Evolutionary conservation across 2,888 invertebrate species (phyloP), one percentile per base, ranked within the genome.

Genomic region (Cheilosia variabilis): DNA sequence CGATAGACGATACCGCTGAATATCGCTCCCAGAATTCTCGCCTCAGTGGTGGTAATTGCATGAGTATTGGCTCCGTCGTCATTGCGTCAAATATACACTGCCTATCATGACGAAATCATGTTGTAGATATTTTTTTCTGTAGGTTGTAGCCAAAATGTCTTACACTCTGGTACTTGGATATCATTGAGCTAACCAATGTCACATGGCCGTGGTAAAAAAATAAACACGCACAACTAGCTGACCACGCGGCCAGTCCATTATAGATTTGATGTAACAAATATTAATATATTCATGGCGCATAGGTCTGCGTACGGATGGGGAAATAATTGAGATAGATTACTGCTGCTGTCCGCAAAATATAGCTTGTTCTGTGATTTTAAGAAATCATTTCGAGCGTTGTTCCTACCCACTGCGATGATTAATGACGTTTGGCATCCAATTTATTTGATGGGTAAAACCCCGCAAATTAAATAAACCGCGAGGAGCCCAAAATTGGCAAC

Each of bases 101-200:
- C 60, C 53, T 66, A 66, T 80, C 65, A 63, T 80, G 84, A 80
- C 75, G 75, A 84, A 80, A 71, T 41, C 31, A 5, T 27, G 4
- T n/a, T 10, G 57, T 7, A 22, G 31, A 31, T 41, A 15, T 10
- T 13, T 37, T 17, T 60, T 15, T 22, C 9, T 60, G n/a, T 15
- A 13, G 37, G 13, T 52, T 34, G 47, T 50, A 52, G 62, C 62
- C 62, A 45, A 45, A 55, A 55, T 34, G 43, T 45, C 55, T 31
- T 55, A 24, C 19, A 37, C 10, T 24, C 19, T 19, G 10, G 24
- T 45, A 45, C 7, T 15, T 4, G 10, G 19, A 4, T 52, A 52
- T 13, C 57, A 57, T 45, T 27, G 37, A 45, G 55, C 62, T 27
- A 17, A 19, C 31, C 62, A 43, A 62, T 65, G 57, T 75, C 60